Conservation (phyloP, 1,140 invertebrate genomes). For the Listronotus oregonensis region DNA sequence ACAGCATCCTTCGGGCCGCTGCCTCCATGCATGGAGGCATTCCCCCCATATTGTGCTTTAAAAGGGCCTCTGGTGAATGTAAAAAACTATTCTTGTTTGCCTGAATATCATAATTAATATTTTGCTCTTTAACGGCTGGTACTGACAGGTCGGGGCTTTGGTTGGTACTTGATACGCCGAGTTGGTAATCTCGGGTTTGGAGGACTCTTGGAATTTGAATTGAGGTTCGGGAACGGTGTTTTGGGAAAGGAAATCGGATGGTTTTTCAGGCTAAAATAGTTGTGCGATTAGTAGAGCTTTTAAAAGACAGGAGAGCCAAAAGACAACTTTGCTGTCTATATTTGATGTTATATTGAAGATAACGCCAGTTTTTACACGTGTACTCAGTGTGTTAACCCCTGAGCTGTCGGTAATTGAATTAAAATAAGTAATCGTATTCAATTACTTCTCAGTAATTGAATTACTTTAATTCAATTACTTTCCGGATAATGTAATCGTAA, state of each 20-base stretch:
- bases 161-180: conserved; percentile 35
- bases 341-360: too few species aligned
- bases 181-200: conserved; percentile 25
- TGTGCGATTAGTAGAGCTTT: too few species aligned
- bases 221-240: conserved; percentile 46
- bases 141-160: conserved; percentile 37
- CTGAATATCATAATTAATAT: conserved; percentile 1
- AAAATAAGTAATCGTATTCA: too few species aligned
- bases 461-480: too few species aligned
- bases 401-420: too few species aligned
- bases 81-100: not conserved
- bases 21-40: conserved; percentile 30
- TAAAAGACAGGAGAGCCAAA: too few species aligned
- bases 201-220: conserved; percentile 27
- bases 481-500: too few species aligned
- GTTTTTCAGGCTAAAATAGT: conserved; percentile 5
- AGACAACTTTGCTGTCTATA: too few species aligned
- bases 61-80: not conserved
- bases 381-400: too few species aligned
- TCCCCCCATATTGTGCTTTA: conserved; percentile 25
- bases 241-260: conserved; percentile 35
- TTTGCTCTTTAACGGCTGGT: conserved; percentile 33
- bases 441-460: too few species aligned
- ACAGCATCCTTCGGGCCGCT: conserved; percentile 13
- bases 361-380: too few species aligned